phyloP scores from a whole-genome alignment of 1,140 invertebrate genomes.

The Anastrepha ludens region DNA sequence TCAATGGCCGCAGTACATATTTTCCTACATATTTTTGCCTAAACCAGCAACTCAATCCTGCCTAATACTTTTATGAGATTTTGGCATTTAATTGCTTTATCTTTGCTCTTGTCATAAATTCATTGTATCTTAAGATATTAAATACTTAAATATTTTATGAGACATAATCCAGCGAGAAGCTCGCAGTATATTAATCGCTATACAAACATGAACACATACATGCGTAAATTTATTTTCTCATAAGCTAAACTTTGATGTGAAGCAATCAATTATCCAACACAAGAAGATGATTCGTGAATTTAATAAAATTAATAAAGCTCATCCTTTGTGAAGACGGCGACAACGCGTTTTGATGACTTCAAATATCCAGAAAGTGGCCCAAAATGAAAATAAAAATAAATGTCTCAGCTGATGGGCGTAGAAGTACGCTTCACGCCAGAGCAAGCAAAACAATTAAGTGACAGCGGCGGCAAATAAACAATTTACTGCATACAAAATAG shows the following conservation, averaged over 20 bases:
- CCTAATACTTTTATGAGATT: background rate
- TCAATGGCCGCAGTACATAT: no score
- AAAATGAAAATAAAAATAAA: background rate
- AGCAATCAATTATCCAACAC: background rate
- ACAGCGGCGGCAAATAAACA: background rate
- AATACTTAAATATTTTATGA: slow-evolving; percentile 9
- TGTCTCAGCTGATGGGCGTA: no score
- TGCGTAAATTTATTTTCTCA: background rate
- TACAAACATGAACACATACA: background rate
- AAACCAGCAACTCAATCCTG: no score
- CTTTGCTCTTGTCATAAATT: background rate
- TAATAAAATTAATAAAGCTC: slow-evolving; percentile 12
- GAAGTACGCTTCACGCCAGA: background rate
- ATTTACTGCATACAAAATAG: background rate
- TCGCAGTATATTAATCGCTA: background rate
- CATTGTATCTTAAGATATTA: no score
- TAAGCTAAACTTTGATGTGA: background rate
- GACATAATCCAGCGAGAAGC: background rate
- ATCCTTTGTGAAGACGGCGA: background rate
- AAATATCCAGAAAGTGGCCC: background rate
- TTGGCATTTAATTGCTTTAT: background rate
- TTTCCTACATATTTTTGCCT: no score
- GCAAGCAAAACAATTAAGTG: background rate
- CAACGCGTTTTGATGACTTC: background rate
- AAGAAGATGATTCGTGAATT: background rate